A percentile compares a stretch with the other conserved stretches of the same genome.
Conservation (phyloP, 2,888 invertebrate species). For the Caenorhabditis doughertyi region DNA sequence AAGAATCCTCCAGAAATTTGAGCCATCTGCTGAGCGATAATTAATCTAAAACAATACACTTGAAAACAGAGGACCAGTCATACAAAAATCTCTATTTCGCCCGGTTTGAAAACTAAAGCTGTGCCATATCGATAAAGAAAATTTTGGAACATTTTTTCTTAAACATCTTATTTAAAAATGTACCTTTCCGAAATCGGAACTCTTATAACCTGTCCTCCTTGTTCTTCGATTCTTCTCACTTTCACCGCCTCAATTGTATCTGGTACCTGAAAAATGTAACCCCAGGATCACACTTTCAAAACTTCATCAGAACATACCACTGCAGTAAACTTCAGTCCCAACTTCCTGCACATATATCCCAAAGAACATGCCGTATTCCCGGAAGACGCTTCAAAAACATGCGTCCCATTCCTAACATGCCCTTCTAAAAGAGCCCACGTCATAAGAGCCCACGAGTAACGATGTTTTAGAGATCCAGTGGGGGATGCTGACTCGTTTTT, state of each 20-base stretch:
- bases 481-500: constrained; percentile 68
- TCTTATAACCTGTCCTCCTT: constrained; percentile 54
- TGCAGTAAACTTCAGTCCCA: constrained; percentile 74
- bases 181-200: constrained; percentile 65
- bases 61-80: too few species aligned
- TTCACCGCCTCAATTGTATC: constrained; percentile 67
- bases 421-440: constrained; percentile 73
- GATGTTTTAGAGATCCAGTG: constrained; percentile 70
- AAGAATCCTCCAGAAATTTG: constrained; percentile 69
- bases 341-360: constrained; percentile 74
- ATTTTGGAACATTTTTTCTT: not conserved
- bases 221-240: constrained; percentile 56
- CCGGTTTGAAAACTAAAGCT: too few species aligned
- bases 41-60: constrained; percentile 49
- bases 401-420: constrained; percentile 64
- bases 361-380: constrained; percentile 79
- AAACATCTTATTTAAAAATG: not conserved
- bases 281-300: not conserved
- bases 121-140: too few species aligned
- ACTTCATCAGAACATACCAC: constrained; percentile 58
- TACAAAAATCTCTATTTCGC: too few species aligned
- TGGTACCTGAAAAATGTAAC: constrained; percentile 54
- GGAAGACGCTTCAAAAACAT: constrained; percentile 77
- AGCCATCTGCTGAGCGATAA: constrained; percentile 47
- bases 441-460: constrained; percentile 71